Percentiles rank a stretch among this genome's conserved stretches.
Conservation (phyloP, 2,113 vertebrate genomes). For the Myotis lucifugus region DNA sequence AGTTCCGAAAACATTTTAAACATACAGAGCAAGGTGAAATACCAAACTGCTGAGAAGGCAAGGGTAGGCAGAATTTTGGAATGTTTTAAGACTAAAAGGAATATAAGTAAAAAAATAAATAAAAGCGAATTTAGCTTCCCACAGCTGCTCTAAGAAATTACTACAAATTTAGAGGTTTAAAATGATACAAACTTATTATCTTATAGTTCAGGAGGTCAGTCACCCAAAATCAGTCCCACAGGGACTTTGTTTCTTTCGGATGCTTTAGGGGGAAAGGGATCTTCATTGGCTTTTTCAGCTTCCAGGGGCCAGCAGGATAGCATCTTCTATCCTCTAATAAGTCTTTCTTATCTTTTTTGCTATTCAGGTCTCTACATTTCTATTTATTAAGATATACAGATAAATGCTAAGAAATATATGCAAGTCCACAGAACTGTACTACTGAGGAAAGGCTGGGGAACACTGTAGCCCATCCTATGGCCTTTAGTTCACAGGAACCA, state of each 20-base stretch:
- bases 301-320: background rate
- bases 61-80: background rate
- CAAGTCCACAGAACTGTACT: background rate
- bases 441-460: background rate
- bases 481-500: background rate
- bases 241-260: background rate
- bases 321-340: background rate
- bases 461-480: too few species aligned
- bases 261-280: rapidly evolving
- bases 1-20: background rate
- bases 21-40: background rate
- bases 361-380: background rate
- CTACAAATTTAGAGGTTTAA: background rate
- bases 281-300: background rate
- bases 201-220: background rate
- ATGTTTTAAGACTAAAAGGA: background rate
- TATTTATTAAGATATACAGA: background rate
- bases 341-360: background rate
- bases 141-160: background rate
- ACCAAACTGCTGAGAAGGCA: too few species aligned
- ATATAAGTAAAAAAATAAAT: background rate
- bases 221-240: background rate
- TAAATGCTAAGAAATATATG: background rate
- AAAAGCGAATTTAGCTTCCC: background rate
- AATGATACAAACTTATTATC: background rate